Evolutionary conservation across 2,888 invertebrate species (phyloP), one percentile per base, ranked within the genome.

Genomic region (Scaptomyza parva): DNA sequence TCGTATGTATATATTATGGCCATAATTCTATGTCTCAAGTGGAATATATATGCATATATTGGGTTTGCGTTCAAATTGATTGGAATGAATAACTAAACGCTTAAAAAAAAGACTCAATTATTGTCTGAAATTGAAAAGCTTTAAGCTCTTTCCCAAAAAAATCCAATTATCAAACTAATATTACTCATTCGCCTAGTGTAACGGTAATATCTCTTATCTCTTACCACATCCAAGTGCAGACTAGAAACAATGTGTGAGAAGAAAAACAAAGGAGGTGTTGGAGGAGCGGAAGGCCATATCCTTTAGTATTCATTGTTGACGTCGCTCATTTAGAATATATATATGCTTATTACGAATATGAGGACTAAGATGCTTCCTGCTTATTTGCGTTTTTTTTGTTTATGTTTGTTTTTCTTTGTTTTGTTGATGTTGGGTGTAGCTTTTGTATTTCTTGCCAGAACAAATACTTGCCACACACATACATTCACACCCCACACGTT

Each of bases 341-440:
- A n/a, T n/a, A 70, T 79, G 78, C 77, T 87, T 87, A 85, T 87
- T 76, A 87, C 14, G 60, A 45, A 59, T 43, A 63, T 60, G 37
- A 55, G 47, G 24, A 28, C 51, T 50, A 11, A 53, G 30, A 50
- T 51, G 79, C 64, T 84, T 80, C 75, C 81, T 81, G 81, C 68
- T 84, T 84, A 80, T 84, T 84, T 84, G 72, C 86, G n/a, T n/a
- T n/a, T n/a, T n/a, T 59, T 69, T 76, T 85, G 73, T 69, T 82
- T 65, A 53, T 65, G 62, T 62, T 76, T 82, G 72, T 55, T 72
- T 71, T 26, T 24, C 1, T 24, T 24, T 24, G 4, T 6, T 7
- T 28, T 28, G 28, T 9, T 45, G 45, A 7, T 20, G 40, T 6
- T 39, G n/a, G 14, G 7, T 64, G 59, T 50, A 63, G 30, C 47